These are phyloP conservation scores for Agrochola litura DNA, from an alignment of 2,888 invertebrate species.

Conservation along the genomic window DNA sequence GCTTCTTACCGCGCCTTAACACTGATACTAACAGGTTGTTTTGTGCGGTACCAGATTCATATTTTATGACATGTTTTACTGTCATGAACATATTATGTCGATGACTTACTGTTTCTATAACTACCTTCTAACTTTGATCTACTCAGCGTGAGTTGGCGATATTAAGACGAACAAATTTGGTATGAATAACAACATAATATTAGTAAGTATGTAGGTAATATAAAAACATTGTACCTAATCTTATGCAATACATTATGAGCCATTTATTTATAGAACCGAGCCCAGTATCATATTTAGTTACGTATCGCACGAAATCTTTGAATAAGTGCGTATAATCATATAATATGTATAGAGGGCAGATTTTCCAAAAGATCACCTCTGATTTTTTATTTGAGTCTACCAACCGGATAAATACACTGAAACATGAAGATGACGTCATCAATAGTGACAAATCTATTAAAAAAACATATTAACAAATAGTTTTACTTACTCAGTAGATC, in stretches of 20 bases:
- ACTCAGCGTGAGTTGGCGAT: slow-evolving; percentile 10
- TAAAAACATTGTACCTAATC: background rate
- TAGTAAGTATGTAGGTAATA: no score
- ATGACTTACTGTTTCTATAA: slow-evolving; percentile 19
- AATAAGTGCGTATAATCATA: no score
- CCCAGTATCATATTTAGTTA: background rate
- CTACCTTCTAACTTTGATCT: background rate
- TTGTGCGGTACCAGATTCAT: background rate
- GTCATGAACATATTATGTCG: background rate
- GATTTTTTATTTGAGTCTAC: background rate
- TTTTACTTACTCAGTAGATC: slow-evolving; percentile 59
- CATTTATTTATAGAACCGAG: no score
- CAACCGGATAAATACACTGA: background rate
- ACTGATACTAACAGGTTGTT: background rate
- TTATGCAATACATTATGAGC: background rate
- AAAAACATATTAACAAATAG: background rate
- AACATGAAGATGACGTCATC: background rate
- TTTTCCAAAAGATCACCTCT: background rate
- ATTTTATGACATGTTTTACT: slow-evolving; percentile 5
- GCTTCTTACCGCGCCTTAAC: no score
- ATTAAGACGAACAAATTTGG: background rate
- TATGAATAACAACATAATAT: background rate
- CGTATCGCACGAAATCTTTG: background rate
- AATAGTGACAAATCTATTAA: background rate
- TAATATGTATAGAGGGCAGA: background rate